Conservation (phyloP, 2,888 invertebrate genomes). For the Thecophora atra region DNA sequence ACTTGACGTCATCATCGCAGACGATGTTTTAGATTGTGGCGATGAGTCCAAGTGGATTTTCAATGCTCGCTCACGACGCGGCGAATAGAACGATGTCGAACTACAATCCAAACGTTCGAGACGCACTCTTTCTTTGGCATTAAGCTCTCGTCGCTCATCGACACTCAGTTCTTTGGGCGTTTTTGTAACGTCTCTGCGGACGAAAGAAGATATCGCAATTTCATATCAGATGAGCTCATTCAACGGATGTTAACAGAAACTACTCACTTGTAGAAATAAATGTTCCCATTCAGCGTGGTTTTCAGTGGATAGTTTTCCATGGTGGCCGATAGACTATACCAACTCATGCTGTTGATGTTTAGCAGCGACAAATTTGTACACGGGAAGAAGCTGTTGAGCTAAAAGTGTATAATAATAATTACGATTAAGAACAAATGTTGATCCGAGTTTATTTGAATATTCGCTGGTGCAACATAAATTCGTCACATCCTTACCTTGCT, state of each 20-base stretch:
- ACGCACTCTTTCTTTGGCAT: conserved; percentile 70
- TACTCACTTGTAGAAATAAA: conserved; percentile 75
- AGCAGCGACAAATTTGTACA: conserved; percentile 72
- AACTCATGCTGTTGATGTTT: conserved; percentile 71
- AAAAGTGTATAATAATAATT: not conserved
- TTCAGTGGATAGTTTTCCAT: conserved; percentile 70
- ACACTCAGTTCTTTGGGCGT: conserved; percentile 69
- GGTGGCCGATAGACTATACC: conserved; percentile 70
- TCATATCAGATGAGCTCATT: not conserved
- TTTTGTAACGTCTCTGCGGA: conserved; percentile 72
- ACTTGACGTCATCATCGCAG: conserved; percentile 47
- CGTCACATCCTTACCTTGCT: conserved; percentile 65
- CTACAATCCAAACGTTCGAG: conserved; percentile 66
- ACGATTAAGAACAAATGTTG: not conserved
- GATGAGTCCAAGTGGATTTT: conserved; percentile 75
- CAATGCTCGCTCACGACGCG: conserved; percentile 75
- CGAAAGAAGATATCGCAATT: conserved; percentile 20
- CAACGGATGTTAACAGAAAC: not conserved
- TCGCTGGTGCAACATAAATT: not conserved
- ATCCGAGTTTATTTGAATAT: not conserved
- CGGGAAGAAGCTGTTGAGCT: conserved; percentile 69
- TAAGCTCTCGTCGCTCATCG: conserved; percentile 73
- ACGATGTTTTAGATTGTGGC: conserved; percentile 45
- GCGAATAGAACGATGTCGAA: conserved; percentile 68
- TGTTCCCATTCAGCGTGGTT: conserved; percentile 71